phyloP scores from a whole-genome alignment of 2,797 vertebrate genomes.

The Intellagama lesueurii region DNA sequence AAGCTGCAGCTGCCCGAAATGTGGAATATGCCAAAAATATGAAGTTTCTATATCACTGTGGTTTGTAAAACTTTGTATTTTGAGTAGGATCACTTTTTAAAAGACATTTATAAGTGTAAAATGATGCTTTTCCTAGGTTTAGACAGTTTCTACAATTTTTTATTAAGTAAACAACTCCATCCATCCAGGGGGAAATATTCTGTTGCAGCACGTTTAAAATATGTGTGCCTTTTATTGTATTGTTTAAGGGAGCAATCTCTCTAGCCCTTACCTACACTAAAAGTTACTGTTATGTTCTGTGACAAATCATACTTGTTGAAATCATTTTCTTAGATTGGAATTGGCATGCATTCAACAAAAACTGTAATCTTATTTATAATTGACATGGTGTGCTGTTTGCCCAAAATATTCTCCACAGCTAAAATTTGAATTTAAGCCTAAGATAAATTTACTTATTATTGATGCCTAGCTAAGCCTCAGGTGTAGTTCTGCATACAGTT shows the following conservation, averaged over 20 bases:
- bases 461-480: neutral
- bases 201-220: neutral
- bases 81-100: neutral
- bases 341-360: conserved; percentile 22
- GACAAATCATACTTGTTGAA: neutral
- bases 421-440: neutral
- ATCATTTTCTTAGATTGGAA: neutral
- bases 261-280: neutral
- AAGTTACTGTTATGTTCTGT: neutral
- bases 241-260: neutral
- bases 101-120: neutral
- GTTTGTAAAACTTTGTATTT: conserved; percentile 2
- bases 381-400: neutral
- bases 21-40: neutral
- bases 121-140: neutral
- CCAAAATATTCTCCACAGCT: neutral
- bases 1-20: neutral
- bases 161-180: neutral
- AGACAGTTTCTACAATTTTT: neutral
- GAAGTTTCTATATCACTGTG: neutral
- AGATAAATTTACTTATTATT: neutral
- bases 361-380: neutral
- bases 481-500: neutral
- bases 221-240: neutral
- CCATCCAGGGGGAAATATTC: neutral